Evolutionary conservation across 2,113 vertebrate genomes (phyloP), one percentile per base, ranked within the genome.

Genomic region (Catharus bicknelli): DNA sequence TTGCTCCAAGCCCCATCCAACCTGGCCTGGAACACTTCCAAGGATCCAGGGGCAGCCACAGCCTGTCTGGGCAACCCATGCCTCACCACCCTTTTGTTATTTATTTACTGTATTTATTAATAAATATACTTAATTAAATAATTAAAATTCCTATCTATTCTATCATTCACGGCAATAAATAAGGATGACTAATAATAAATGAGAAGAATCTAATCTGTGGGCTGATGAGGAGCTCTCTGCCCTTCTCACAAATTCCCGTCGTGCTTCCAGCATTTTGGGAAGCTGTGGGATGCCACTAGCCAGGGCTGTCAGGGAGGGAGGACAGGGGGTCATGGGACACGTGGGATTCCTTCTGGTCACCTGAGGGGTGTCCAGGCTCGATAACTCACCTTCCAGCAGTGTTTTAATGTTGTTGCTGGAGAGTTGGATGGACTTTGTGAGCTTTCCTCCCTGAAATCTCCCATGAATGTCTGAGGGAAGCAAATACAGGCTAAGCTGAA

Each of bases 401-500:
- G 55, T 55, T 86, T 86, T 30, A 70, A 55, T 11, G 16, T 13
- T 10, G 1, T 8, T 68, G 26, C 68, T 66, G 47, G 34, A 63
- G 43, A 58, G 29, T 9, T 17, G 54, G 51, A 36, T 22, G 59
- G 45, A 20, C 78, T 82, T 16, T 4, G 11, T 5, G 58, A 73
- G 64, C 5, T 55, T n/a, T 62, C 30, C 72, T 83, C 34, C 76
- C 38, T 47, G 64, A 38, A 90, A 81, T 22, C 61, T 86, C 57
- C 4, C 53, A 47, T 3, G 0, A 12, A 5, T 10, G 20, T 51
- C 34, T 13, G 61, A 69, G 64, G 76, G 61, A 84, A 92, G 89
- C 86, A 92, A 95, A 90, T 53, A 50, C 55, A 23, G 67, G 64
- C 61, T 93, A 81, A 93, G 61, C 68, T 29, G 89, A 66, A 94